Evolutionary conservation across 2,888 invertebrate genomes (phyloP).

Genomic region (Xestia rhomboidea): DNA sequence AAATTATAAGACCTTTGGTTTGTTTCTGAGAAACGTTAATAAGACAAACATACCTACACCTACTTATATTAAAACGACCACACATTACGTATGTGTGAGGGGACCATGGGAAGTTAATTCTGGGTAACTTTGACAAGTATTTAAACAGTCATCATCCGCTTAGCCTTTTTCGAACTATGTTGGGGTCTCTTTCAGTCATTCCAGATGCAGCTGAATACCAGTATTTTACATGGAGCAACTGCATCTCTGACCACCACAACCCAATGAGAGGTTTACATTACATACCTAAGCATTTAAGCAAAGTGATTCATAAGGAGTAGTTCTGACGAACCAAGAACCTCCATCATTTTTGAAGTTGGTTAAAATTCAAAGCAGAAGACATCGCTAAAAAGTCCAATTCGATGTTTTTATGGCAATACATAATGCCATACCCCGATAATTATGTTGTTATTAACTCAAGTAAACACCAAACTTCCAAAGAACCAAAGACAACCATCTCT

Average conservation of each 20-base stretch:
- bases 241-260: neutral
- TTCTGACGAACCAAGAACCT: neutral
- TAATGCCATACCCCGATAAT: neutral
- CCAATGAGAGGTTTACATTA: too few species aligned
- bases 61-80: constrained; percentile 7
- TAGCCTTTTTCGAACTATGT: neutral
- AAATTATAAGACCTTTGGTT: constrained; percentile 27
- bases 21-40: constrained; percentile 53
- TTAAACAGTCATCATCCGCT: neutral
- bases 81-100: constrained; percentile 8
- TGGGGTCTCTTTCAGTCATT: neutral
- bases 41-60: constrained; percentile 30
- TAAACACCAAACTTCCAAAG: constrained; percentile 34
- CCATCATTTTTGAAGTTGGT: neutral
- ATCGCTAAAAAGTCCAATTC: neutral
- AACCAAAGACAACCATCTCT: constrained; percentile 49
- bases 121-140: neutral
- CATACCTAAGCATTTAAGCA: neutral
- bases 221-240: neutral
- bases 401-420: neutral
- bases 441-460: constrained; percentile 23
- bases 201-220: neutral
- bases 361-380: neutral
- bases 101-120: neutral
- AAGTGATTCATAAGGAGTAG: neutral